A percentile compares a stretch with the other conserved stretches of the same genome.
These are phyloP conservation scores for Phortica okadai DNA, from an alignment of 2,888 invertebrate genomes.

Conservation along the genomic window DNA sequence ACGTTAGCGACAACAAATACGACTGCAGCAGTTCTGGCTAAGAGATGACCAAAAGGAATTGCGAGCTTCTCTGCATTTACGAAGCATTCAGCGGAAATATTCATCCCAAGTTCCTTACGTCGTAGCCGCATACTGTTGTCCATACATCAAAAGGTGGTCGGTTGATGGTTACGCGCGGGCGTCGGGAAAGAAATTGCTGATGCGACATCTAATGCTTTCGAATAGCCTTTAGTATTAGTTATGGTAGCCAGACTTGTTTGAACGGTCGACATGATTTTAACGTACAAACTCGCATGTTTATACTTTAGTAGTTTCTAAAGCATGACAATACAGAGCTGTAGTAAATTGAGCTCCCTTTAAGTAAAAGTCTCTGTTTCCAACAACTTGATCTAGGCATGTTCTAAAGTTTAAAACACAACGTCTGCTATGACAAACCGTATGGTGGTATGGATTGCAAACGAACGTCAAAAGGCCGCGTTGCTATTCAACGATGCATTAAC, in stretches of 20 bases:
- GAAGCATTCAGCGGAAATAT: slow-evolving; percentile 70
- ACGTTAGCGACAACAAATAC: slow-evolving; percentile 60
- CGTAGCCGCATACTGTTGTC: slow-evolving; percentile 42
- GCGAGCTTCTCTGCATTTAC: slow-evolving; percentile 64
- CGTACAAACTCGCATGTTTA: slow-evolving; percentile 33
- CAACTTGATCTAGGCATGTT: slow-evolving; percentile 66
- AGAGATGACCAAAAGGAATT: slow-evolving; percentile 70
- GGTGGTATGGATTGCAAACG: slow-evolving; percentile 17
- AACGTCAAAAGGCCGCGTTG: slow-evolving; percentile 34
- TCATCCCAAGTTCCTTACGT: slow-evolving; percentile 61
- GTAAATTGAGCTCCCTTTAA: slow-evolving; percentile 56
- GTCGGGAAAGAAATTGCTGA: slow-evolving; percentile 64
- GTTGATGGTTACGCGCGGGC: slow-evolving; percentile 35
- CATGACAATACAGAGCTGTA: slow-evolving; percentile 42
- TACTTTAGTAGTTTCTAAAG: slow-evolving; percentile 27
- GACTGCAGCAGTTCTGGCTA: slow-evolving; percentile 49
- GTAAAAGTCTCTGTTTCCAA: slow-evolving; percentile 67
- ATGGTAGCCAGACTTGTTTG: slow-evolving; percentile 47
- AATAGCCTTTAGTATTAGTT: slow-evolving; percentile 64
- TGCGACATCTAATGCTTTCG: slow-evolving; percentile 67
- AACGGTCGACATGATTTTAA: slow-evolving; percentile 42
- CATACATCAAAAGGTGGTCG: slow-evolving; percentile 60
- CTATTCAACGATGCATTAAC: slow-evolving; percentile 63
- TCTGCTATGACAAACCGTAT: slow-evolving; percentile 40
- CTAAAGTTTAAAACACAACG: slow-evolving; percentile 60